These are phyloP conservation scores for Disparrhopalites patrizii DNA, from an alignment of 2,888 invertebrate genomes.

Conservation along the genomic window DNA sequence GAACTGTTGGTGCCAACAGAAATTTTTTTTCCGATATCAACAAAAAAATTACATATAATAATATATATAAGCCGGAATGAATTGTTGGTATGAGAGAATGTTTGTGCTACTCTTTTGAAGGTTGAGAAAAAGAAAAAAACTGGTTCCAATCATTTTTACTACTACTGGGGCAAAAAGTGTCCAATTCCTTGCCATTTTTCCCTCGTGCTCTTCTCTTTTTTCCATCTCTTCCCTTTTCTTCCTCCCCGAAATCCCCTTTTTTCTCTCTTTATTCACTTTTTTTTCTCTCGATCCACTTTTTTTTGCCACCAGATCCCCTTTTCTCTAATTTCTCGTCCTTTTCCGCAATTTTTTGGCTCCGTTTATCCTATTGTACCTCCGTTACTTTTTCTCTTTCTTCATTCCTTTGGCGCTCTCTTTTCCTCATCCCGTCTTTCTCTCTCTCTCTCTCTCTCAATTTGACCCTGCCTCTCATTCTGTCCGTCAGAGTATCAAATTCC, in stretches of 20 bases:
- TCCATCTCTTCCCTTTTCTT: neutral
- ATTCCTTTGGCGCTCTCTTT: too few relatives aligned
- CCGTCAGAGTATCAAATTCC: too few relatives aligned
- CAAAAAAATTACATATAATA: slow-evolving; percentile 39
- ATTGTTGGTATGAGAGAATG: slow-evolving; percentile 10
- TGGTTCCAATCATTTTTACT: slow-evolving; percentile 22
- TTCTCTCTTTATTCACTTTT: too few relatives aligned
- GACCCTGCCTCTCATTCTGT: too few relatives aligned
- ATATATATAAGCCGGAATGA: slow-evolving; percentile 15
- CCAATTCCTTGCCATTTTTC: slow-evolving; percentile 15
- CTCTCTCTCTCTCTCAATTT: too few relatives aligned
- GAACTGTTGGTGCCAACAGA: slow-evolving; percentile 48
- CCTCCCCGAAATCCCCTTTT: neutral
- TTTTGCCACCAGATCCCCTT: too few relatives aligned
- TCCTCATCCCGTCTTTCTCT: too few relatives aligned
- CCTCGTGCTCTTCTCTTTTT: neutral
- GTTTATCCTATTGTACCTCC: neutral
- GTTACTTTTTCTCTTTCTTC: too few relatives aligned
- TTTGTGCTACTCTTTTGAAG: slow-evolving; percentile 27
- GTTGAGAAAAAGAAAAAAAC: too few relatives aligned
- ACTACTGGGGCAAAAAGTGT: slow-evolving; percentile 26
- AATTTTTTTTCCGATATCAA: slow-evolving; percentile 40
- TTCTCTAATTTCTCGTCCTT: neutral
- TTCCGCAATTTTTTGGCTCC: neutral
- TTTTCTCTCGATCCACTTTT: too few relatives aligned